Conservation (phyloP, 2,797 vertebrate species). For the Clangula hyemalis region DNA sequence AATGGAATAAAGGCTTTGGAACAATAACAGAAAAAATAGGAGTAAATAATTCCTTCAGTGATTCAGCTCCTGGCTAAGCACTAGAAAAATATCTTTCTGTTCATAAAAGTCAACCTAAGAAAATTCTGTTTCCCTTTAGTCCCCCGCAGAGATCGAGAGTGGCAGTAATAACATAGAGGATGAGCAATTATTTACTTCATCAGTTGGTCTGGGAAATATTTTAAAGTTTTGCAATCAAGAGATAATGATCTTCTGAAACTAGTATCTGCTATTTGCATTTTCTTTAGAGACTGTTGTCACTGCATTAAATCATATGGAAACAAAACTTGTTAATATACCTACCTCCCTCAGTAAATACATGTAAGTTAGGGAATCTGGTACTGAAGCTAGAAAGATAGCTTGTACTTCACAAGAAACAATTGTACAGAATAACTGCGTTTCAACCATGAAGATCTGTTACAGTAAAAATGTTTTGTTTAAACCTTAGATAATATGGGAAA, state of each 20-base stretch:
- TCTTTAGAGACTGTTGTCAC: slow-evolving; percentile 55
- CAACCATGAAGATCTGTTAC: neutral
- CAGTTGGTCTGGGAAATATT: slow-evolving; percentile 65
- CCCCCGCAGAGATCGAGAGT: slow-evolving; percentile 59
- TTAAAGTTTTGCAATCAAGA: slow-evolving; percentile 71
- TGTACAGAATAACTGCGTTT: neutral
- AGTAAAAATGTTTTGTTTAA: slow-evolving; percentile 5
- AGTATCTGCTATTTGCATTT: slow-evolving; percentile 58
- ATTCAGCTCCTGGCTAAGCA: slow-evolving; percentile 51
- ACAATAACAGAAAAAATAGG: slow-evolving; percentile 57
- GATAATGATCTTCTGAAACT: slow-evolving; percentile 64
- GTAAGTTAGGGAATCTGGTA: neutral
- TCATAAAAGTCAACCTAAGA: slow-evolving; percentile 67
- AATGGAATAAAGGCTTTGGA: slow-evolving; percentile 16
- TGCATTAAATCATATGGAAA: slow-evolving; percentile 64
- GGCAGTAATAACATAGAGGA: slow-evolving; percentile 62
- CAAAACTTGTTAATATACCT: slow-evolving; percentile 48
- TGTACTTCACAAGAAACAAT: slow-evolving; percentile 4
- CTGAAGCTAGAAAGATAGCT: slow-evolving; percentile 7
- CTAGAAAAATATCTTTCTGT: slow-evolving; percentile 61
- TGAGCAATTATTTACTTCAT: slow-evolving; percentile 72
- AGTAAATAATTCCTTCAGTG: slow-evolving; percentile 54
- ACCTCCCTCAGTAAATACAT: slow-evolving; percentile 7
- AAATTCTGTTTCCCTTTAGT: slow-evolving; percentile 70
- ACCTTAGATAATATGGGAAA: neutral